phyloP scores from a whole-genome alignment of 2,113 vertebrate genomes.

The Saimiri boliviensis region DNA sequence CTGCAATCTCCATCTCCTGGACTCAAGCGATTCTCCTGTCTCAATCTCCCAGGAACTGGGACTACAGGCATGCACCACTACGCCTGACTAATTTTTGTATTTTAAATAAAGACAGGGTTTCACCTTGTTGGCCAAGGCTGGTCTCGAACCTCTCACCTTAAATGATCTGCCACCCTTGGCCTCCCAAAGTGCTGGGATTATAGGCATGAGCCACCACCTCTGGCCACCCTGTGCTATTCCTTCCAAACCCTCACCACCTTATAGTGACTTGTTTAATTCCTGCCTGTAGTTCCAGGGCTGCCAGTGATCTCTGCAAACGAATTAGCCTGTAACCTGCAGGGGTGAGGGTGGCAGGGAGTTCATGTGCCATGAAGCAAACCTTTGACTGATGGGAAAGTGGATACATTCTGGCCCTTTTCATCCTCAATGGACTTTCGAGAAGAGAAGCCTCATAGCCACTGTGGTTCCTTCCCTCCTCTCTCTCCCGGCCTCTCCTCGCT shows the following conservation, averaged over 20 bases:
- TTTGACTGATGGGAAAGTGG: background rate
- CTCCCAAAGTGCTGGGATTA: too few species aligned
- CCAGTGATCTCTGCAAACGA: background rate
- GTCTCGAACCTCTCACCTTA: too few species aligned
- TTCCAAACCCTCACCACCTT: background rate
- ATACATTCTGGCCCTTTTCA: background rate
- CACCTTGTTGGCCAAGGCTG: too few species aligned
- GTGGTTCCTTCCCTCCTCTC: background rate
- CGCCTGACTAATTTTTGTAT: too few species aligned
- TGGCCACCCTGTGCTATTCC: background rate
- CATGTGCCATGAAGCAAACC: background rate
- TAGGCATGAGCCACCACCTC: too few species aligned
- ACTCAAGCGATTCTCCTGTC: too few species aligned
- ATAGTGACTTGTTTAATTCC: background rate
- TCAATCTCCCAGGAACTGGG: too few species aligned
- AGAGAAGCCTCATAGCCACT: fast-evolving
- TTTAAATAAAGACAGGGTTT: too few species aligned
- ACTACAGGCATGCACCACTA: too few species aligned
- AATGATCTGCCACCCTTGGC: too few species aligned
- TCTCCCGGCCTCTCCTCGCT: background rate
- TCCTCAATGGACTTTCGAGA: background rate
- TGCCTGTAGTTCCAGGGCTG: background rate
- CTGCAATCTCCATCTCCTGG: too few species aligned
- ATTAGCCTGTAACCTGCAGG: background rate
- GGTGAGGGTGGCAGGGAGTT: background rate